Conservation (phyloP, 1,140 invertebrate species). For the Cyclina sinensis region DNA sequence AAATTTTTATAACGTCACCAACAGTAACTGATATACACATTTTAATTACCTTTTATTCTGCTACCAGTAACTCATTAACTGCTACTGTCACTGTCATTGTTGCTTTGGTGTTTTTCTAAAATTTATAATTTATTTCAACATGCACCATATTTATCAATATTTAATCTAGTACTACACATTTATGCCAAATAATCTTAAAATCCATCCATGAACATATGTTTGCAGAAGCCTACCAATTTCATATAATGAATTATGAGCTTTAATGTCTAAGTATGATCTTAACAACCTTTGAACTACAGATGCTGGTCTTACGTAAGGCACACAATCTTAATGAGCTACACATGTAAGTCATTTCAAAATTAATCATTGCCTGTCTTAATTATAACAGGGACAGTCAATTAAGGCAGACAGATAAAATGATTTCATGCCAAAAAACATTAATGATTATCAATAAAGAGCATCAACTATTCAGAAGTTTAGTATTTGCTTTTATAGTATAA, state of each 20-base stretch:
- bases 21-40: slow-evolving; percentile 34
- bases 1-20: slow-evolving; percentile 16
- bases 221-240: background rate
- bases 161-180: slow-evolving; percentile 23
- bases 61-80: slow-evolving; percentile 23
- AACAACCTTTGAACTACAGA: background rate
- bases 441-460: slow-evolving; percentile 1
- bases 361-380: too few species aligned
- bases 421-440: slow-evolving; percentile 2
- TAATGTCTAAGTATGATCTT: background rate
- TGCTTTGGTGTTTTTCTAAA: slow-evolving; percentile 30
- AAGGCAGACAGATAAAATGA: background rate
- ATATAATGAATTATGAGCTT: background rate
- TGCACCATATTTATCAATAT: slow-evolving; percentile 35
- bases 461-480: background rate
- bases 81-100: slow-evolving; percentile 39
- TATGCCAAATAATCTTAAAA: slow-evolving; percentile 27
- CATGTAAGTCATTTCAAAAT: background rate
- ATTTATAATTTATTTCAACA: slow-evolving; percentile 36
- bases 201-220: background rate
- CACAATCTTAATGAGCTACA: background rate
- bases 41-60: slow-evolving; percentile 34
- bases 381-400: too few species aligned
- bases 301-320: background rate
- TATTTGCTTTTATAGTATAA: background rate